Conservation (phyloP, 2,797 vertebrate species). For the Loris lydekkerianus region DNA sequence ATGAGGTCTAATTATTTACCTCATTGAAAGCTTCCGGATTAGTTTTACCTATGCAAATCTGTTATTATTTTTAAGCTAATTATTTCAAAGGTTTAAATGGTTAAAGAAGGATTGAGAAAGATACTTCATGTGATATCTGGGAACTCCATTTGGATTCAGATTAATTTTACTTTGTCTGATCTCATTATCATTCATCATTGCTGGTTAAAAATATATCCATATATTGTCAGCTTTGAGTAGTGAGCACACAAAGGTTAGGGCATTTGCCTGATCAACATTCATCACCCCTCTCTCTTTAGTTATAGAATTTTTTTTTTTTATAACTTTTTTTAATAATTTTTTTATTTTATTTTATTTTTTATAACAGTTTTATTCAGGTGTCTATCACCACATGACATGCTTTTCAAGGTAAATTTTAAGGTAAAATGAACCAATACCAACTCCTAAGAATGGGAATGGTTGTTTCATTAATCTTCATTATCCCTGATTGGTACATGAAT, state of each 20-base stretch:
- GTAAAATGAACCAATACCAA: neutral
- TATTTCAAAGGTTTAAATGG: constrained; percentile 38
- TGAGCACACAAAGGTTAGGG: neutral
- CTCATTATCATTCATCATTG: constrained; percentile 38
- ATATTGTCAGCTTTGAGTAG: neutral
- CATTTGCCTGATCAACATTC: neutral
- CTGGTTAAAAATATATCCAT: constrained; percentile 34
- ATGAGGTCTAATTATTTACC: constrained; percentile 40
- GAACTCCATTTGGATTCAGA: constrained; percentile 35
- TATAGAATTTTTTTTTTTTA: neutral
- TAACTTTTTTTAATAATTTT: no score
- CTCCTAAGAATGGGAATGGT: no score
- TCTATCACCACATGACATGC: neutral
- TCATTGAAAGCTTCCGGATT: constrained; percentile 49
- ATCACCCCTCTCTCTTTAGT: neutral
- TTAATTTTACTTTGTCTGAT: constrained; percentile 50
- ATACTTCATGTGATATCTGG: constrained; percentile 34
- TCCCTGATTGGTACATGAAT: neutral
- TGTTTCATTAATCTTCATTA: neutral
- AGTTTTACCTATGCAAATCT: constrained; percentile 1
- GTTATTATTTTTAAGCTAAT: constrained; percentile 30
- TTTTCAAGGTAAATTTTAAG: neutral
- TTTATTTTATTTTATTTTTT: no score
- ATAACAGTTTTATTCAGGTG: neutral
- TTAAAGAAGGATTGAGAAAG: neutral